These are phyloP conservation scores for Lordiphosa andalusiaca DNA, from an alignment of 2,888 invertebrate species.

Conservation along the genomic window DNA sequence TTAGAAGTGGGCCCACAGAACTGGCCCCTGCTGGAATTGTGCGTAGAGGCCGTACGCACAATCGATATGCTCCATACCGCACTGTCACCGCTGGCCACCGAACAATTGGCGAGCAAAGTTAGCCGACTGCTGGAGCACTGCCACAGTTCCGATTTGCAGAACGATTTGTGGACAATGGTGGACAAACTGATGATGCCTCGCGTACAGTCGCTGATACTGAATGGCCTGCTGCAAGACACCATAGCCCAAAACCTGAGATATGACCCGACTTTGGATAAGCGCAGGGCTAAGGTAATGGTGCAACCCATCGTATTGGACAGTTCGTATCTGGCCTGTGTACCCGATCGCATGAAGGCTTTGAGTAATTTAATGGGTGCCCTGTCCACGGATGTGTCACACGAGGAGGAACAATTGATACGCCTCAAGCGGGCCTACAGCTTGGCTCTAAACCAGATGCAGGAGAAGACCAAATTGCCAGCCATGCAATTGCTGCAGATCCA, in stretches of 20 bases:
- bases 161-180: slow-evolving; percentile 1
- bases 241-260: slow-evolving; percentile 17
- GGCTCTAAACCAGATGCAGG: slow-evolving; percentile 31
- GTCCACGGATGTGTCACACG: neutral
- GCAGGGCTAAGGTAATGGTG: slow-evolving; percentile 1
- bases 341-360: slow-evolving; percentile 27
- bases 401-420: slow-evolving; percentile 25
- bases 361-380: neutral
- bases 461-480: neutral
- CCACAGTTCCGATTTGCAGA: neutral
- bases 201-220: slow-evolving; percentile 60
- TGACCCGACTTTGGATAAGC: neutral
- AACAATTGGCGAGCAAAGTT: slow-evolving; percentile 38
- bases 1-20: slow-evolving; percentile 25
- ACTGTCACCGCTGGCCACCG: slow-evolving; percentile 25
- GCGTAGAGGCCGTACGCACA: slow-evolving; percentile 31
- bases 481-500: slow-evolving; percentile 32
- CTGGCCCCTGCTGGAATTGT: slow-evolving; percentile 44
- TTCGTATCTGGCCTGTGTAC: slow-evolving; percentile 37
- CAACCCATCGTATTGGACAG: slow-evolving; percentile 55
- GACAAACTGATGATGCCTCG: slow-evolving; percentile 54
- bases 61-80: slow-evolving; percentile 14
- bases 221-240: slow-evolving; percentile 58
- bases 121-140: slow-evolving; percentile 35
- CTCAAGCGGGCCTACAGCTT: slow-evolving; percentile 29